Conservation (phyloP, 2,888 invertebrate species). For the Hypena proboscidalis region DNA sequence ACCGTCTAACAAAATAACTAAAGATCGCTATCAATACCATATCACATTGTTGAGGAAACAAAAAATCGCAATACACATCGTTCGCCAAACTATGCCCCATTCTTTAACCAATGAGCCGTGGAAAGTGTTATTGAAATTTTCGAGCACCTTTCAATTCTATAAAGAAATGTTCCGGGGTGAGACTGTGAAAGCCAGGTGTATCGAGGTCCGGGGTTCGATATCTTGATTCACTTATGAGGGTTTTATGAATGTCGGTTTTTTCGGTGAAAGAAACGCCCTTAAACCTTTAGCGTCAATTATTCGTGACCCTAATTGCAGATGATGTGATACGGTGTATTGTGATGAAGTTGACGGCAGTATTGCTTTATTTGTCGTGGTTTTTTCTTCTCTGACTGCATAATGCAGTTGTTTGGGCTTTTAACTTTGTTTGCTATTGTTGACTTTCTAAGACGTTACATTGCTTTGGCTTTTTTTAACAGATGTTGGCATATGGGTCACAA, state of each 20-base stretch:
- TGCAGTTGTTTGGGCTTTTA: constrained; percentile 63
- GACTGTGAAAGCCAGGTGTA: constrained; percentile 82
- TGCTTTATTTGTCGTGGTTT: constrained; percentile 69
- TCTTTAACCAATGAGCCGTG: constrained; percentile 70
- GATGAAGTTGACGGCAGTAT: constrained; percentile 72
- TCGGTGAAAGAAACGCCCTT: constrained; percentile 70
- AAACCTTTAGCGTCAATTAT: constrained; percentile 81
- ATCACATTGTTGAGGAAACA: constrained; percentile 46
- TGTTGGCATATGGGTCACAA: constrained; percentile 50
- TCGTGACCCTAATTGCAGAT: constrained; percentile 83
- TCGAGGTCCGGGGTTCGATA: constrained; percentile 71
- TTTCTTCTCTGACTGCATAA: constrained; percentile 48
- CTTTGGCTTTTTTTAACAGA: constrained; percentile 43
- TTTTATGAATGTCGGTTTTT: constrained; percentile 73
- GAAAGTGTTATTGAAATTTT: constrained; percentile 72
- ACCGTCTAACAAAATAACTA: constrained; percentile 22
- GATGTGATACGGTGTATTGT: constrained; percentile 79
- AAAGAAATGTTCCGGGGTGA: constrained; percentile 55
- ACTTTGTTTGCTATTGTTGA: constrained; percentile 63
- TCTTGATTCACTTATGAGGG: constrained; percentile 83
- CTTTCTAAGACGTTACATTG: constrained; percentile 52
- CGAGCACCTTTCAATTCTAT: constrained; percentile 61
- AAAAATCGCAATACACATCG: constrained; percentile 59
- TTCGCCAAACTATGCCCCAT: constrained; percentile 52
- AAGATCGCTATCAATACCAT: constrained; percentile 51